phyloP scores from a whole-genome alignment of 2,888 invertebrate species.

The Eilema caniola region DNA sequence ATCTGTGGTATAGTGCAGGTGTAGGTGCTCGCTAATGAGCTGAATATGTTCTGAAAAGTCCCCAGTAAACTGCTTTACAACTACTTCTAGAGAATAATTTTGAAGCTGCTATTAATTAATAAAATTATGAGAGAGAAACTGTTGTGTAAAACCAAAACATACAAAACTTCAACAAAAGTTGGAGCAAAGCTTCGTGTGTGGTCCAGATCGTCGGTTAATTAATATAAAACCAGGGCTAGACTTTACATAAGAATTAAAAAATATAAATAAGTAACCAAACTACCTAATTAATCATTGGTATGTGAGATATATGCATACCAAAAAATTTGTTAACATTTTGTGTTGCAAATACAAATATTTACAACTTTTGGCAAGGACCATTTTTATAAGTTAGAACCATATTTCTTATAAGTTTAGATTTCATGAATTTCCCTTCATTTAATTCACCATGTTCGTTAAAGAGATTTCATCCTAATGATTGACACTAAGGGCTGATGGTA shows the following conservation, averaged over 20 bases:
- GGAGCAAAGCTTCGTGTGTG: conserved; percentile 3
- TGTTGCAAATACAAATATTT: no score
- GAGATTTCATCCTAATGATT: no score
- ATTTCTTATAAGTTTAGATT: no score
- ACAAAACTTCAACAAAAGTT: conserved; percentile 13
- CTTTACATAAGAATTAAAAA: not conserved
- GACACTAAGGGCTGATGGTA: no score
- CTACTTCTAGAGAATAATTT: not conserved
- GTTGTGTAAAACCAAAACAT: conserved; percentile 3
- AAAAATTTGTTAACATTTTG: no score
- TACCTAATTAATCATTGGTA: no score
- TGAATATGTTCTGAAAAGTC: not conserved
- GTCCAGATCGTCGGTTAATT: not conserved
- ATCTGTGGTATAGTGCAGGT: no score
- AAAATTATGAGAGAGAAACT: not conserved
- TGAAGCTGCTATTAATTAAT: not conserved
- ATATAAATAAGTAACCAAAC: not conserved
- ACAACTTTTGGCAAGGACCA: no score
- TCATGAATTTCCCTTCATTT: no score
- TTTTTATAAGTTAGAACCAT: no score
- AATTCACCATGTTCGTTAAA: no score
- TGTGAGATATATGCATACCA: no score
- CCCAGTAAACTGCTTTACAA: not conserved
- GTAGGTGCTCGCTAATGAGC: not conserved
- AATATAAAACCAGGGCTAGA: not conserved